These are phyloP conservation scores for Cataglyphis livida DNA, from an alignment of 2,888 invertebrate genomes.

Conservation along the genomic window DNA sequence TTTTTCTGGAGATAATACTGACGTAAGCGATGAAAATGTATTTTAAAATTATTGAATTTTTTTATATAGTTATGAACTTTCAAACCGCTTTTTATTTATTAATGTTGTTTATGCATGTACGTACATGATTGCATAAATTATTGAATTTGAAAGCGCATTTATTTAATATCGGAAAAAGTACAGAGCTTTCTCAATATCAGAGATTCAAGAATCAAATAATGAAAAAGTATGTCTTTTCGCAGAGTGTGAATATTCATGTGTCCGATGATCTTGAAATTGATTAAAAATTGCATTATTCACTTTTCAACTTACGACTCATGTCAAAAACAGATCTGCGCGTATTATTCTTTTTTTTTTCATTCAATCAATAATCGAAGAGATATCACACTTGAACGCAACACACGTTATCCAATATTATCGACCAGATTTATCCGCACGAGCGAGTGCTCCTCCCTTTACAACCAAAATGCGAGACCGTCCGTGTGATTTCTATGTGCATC, in stretches of 20 bases:
- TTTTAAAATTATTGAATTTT: conserved; percentile 32
- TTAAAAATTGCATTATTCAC: neutral
- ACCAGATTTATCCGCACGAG: neutral
- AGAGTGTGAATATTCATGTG: too few relatives aligned
- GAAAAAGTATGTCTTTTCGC: neutral
- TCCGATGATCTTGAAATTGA: neutral
- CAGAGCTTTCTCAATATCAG: neutral
- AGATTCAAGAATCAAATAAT: neutral
- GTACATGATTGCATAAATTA: neutral
- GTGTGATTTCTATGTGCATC: conserved; percentile 17
- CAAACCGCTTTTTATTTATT: neutral
- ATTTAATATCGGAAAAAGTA: neutral
- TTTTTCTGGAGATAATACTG: neutral
- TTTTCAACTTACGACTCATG: neutral
- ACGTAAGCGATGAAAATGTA: neutral
- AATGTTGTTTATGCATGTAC: neutral
- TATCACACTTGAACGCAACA: neutral
- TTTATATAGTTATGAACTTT: neutral
- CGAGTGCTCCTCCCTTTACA: neutral
- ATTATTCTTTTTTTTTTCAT: conserved; percentile 14
- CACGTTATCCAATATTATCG: conserved; percentile 1
- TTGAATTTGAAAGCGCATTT: neutral
- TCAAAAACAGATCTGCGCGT: neutral
- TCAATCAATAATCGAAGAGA: neutral
- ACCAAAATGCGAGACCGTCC: neutral